phyloP scores from a whole-genome alignment of 2,888 invertebrate genomes.

The Eudemis profundana region DNA sequence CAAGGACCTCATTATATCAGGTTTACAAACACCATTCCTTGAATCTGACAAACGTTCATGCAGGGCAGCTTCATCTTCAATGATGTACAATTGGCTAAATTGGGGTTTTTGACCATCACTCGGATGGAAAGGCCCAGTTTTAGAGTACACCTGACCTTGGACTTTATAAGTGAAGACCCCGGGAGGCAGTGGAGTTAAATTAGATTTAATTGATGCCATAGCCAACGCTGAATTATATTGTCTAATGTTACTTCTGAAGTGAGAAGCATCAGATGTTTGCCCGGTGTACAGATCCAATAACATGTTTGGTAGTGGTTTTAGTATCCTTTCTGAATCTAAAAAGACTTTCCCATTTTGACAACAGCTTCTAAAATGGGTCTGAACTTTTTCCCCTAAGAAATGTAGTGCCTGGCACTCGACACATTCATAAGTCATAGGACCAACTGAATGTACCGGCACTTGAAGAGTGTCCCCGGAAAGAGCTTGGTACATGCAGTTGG shows the following conservation, averaged over 20 bases:
- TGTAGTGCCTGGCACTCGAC: too few species aligned
- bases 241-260: constrained; percentile 31
- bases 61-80: constrained; percentile 45
- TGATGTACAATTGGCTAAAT: constrained; percentile 47
- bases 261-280: constrained; percentile 34
- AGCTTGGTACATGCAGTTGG: too few species aligned
- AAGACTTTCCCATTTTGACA: constrained; percentile 2
- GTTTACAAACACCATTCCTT: constrained; percentile 31
- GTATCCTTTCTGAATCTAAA: neutral
- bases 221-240: constrained; percentile 37
- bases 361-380: constrained; percentile 26
- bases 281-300: constrained; percentile 44
- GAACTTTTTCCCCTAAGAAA: constrained; percentile 15
- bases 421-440: too few species aligned
- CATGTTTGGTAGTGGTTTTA: constrained; percentile 41
- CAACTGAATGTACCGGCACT: too few species aligned
- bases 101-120: constrained; percentile 43
- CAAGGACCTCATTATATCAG: constrained; percentile 37
- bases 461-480: too few species aligned
- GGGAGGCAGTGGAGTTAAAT: neutral
- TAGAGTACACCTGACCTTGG: constrained; percentile 43
- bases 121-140: too few species aligned
- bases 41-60: constrained; percentile 41
- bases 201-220: constrained; percentile 38
- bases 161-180: constrained; percentile 10